Evolutionary conservation across 2,797 vertebrate species (phyloP).

Genomic region (Sebastes matsubarae): DNA sequence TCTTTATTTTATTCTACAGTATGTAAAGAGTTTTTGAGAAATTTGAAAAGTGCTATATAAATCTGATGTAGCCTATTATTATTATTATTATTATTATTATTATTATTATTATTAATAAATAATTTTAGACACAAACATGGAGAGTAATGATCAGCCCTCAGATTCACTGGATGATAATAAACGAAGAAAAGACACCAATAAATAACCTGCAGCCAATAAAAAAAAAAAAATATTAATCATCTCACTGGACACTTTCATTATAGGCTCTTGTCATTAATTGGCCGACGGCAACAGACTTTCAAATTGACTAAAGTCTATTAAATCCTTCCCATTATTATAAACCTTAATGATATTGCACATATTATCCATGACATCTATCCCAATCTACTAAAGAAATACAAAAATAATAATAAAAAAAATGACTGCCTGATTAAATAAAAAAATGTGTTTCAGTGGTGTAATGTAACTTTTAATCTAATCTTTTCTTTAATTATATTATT

Average conservation of each 20-base stretch:
- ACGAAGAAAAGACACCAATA: not conserved
- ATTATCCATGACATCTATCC: not conserved
- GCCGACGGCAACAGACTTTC: not conserved
- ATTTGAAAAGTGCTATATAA: too few species aligned
- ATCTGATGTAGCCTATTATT: too few species aligned
- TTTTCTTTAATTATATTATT: too few species aligned
- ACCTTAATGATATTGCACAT: not conserved
- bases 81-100: too few species aligned
- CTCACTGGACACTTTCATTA: conserved; percentile 1
- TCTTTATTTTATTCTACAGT: too few species aligned
- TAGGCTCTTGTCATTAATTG: not conserved
- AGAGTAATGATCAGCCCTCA: not conserved
- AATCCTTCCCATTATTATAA: not conserved
- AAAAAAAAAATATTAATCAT: not conserved
- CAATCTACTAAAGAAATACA: not conserved
- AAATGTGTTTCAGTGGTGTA: not conserved
- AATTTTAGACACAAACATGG: not conserved
- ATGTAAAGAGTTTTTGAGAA: too few species aligned
- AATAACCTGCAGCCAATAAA: conserved; percentile 1
- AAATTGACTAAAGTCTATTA: not conserved
- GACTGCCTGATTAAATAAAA: too few species aligned
- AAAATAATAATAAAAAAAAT: too few species aligned
- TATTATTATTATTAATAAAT: too few species aligned
- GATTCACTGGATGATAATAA: not conserved
- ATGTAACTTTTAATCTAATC: not conserved